Evolutionary conservation across 1,140 invertebrate species (phyloP).

Genomic region (Tyrophagus putrescentiae): DNA sequence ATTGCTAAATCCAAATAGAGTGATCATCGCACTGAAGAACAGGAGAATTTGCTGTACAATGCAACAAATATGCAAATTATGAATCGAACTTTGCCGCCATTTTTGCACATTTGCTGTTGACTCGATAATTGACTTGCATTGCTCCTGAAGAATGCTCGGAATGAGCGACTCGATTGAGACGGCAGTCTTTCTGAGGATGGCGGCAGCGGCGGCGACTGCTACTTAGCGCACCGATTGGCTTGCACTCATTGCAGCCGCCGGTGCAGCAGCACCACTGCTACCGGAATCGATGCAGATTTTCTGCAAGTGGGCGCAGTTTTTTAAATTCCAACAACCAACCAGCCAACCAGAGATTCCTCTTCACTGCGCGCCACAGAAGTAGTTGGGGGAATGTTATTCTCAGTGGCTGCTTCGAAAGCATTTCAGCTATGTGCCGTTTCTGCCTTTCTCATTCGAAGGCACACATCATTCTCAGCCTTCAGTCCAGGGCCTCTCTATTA

Average conservation of each 20-base stretch:
- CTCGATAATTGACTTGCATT: not conserved
- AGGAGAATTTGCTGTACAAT: not conserved
- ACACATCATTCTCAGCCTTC: too few relatives aligned
- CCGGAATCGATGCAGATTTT: not conserved
- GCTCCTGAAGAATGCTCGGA: not conserved
- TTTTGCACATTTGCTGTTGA: not conserved
- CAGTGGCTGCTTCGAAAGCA: not conserved
- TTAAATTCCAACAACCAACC: not conserved
- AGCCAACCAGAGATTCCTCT: not conserved
- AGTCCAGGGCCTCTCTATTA: not conserved
- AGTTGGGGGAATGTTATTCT: too few relatives aligned
- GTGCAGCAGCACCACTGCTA: not conserved
- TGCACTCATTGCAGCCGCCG: not conserved
- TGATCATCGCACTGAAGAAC: too few relatives aligned
- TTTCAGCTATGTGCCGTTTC: constrained; percentile 1
- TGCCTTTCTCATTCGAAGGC: not conserved
- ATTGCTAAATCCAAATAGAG: too few relatives aligned
- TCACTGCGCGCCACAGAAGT: too few relatives aligned
- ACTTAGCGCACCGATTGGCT: not conserved
- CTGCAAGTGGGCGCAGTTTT: not conserved
- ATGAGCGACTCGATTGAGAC: not conserved
- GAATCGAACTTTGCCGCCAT: too few relatives aligned
- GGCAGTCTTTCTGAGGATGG: too few relatives aligned
- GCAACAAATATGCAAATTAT: not conserved
- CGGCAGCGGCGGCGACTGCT: too few relatives aligned